Base-by-base conservation (phyloP, 2,113 vertebrate species). In the Anolis carolinensis region DNA sequence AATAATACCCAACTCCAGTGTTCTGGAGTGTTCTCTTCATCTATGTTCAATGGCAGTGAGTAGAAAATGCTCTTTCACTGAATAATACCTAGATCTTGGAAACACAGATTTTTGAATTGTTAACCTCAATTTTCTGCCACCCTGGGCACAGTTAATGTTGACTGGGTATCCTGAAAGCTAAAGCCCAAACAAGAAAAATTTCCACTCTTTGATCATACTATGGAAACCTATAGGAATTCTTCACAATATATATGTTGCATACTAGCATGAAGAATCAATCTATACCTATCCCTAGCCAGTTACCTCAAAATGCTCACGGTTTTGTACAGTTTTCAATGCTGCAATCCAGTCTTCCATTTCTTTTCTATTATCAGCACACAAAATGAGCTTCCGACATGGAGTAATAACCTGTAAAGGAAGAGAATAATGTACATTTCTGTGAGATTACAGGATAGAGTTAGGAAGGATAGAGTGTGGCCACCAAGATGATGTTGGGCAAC, bases 301-400 rank as follows among this genome's bases (percentile, higher is more conserved):
- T 73, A 99, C 98, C 98, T 99, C 98, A 93, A 98, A 98, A 89
- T 98, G 98, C 82, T 99, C 98, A 82, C 96, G 93, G 96, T 97
- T 99, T 96, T 99, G 99, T 63, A 98, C 97, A 48, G 97, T 97
- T 86, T 97, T 98, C 92, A 99, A 95, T 0, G 97, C 98, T 8
- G 98, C 96, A 78, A 99, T 99, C 99, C 99, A 99, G 63, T 99
- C 99, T 94, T 99, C 99, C 99, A 99, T 99, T 90, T 99, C 99
- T 91, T 99, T 99, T 88, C 99, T 97, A 96, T 98, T 99, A 88
- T 99, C 99, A 0, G 99, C 98, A 87, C 98, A 99, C 72, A 99
- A 96, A 81, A 99, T 98, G 79, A 99, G 96, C 48, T 97, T 98
- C 85, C 98, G 95, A 89, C 98, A 99, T 0, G 99, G 99, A 78